Conservation (phyloP, 2,797 vertebrate genomes). For the Sebastes flavidus region DNA sequence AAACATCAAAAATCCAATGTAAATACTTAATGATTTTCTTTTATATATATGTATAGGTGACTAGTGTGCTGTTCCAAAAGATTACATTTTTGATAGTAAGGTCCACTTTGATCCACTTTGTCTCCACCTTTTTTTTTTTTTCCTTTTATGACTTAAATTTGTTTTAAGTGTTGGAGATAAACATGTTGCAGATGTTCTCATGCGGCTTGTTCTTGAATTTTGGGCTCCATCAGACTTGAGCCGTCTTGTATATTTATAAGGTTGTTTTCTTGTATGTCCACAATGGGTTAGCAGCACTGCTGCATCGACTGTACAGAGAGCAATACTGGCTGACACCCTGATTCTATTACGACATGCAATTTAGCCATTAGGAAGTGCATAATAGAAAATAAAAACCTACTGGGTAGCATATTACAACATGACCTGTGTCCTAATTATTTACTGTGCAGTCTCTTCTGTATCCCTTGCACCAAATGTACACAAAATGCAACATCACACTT, state of each 20-base stretch:
- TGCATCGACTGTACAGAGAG: conserved; percentile 75
- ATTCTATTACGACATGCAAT: conserved; percentile 64
- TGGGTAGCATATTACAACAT: conserved; percentile 75
- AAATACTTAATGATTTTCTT: conserved; percentile 82
- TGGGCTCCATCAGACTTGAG: conserved; percentile 62
- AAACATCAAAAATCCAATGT: conserved; percentile 77
- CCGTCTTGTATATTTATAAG: conserved; percentile 74
- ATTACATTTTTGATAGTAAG: conserved; percentile 79
- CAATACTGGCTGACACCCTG: conserved; percentile 67
- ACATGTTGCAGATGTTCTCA: conserved; percentile 60
- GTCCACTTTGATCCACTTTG: conserved; percentile 70
- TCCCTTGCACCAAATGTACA: conserved; percentile 69
- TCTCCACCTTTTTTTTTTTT: conserved; percentile 53
- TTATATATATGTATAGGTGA: conserved; percentile 85
- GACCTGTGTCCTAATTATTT: conserved; percentile 77
- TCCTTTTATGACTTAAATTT: conserved; percentile 56
- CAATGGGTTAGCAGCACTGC: conserved; percentile 53
- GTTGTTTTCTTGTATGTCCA: conserved; percentile 69
- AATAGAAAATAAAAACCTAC: conserved; percentile 75
- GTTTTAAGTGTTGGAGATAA: conserved; percentile 66
- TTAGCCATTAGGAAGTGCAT: conserved; percentile 69
- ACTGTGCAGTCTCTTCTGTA: conserved; percentile 64
- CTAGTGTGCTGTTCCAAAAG: conserved; percentile 83
- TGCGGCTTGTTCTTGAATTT: conserved; percentile 56
- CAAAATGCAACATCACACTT: conserved; percentile 64